Evolutionary conservation across 2,888 invertebrate genomes (phyloP).

Genomic region (Spilarctia lutea): DNA sequence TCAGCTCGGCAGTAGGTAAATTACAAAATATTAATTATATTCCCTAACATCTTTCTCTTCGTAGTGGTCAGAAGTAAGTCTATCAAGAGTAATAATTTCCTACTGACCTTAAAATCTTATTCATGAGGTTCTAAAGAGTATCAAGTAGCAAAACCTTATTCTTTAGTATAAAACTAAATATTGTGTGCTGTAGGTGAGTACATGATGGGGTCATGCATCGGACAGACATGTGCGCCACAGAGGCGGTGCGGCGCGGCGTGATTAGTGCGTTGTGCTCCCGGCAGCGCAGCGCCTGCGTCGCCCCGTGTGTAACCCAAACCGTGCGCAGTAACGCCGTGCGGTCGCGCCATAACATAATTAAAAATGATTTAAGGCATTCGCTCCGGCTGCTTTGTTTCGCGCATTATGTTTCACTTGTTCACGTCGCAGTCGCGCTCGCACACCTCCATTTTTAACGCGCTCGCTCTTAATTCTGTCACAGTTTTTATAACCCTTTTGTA

Average conservation of each 20-base stretch:
- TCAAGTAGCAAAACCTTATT: slow-evolving; percentile 21
- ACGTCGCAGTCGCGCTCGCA: slow-evolving; percentile 76
- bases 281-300: slow-evolving; percentile 58
- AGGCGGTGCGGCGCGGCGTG: slow-evolving; percentile 45
- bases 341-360: slow-evolving; percentile 86
- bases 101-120: not conserved
- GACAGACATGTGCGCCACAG: slow-evolving; percentile 56
- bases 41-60: too few species aligned
- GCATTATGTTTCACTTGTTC: slow-evolving; percentile 87
- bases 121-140: not conserved
- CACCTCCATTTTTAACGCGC: slow-evolving; percentile 81
- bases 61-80: not conserved
- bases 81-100: not conserved
- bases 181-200: slow-evolving; percentile 37
- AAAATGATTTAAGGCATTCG: slow-evolving; percentile 87
- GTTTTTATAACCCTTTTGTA: slow-evolving; percentile 86
- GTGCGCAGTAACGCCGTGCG: slow-evolving; percentile 61
- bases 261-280: slow-evolving; percentile 53
- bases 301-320: slow-evolving; percentile 70
- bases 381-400: slow-evolving; percentile 87
- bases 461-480: slow-evolving; percentile 86
- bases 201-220: slow-evolving; percentile 62
- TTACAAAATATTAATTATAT: too few species aligned
- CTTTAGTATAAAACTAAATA: slow-evolving; percentile 10
- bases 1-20: not conserved